These are phyloP conservation scores for Pandemis heparana DNA, from an alignment of 2,888 invertebrate genomes.

Conservation along the genomic window DNA sequence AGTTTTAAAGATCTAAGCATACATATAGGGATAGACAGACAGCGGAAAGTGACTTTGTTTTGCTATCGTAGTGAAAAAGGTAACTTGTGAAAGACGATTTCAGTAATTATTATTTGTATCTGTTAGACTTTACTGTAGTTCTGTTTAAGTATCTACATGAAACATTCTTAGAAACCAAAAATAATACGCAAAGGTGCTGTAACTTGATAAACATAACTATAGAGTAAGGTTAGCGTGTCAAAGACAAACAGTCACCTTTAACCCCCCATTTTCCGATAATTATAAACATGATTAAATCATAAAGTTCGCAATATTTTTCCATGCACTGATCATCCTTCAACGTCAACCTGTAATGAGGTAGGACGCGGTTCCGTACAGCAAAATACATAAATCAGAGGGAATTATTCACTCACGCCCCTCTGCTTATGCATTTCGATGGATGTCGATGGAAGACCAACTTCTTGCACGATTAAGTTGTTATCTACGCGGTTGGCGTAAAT, in stretches of 20 bases:
- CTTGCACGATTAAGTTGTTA: slow-evolving; percentile 44
- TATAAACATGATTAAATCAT: slow-evolving; percentile 65
- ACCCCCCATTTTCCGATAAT: slow-evolving; percentile 20
- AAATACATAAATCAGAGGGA: slow-evolving; percentile 71
- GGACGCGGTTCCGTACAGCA: slow-evolving; percentile 64
- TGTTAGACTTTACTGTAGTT: no score
- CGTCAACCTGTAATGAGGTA: slow-evolving; percentile 78
- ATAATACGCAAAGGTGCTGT: background rate
- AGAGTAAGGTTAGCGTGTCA: background rate
- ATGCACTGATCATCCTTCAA: slow-evolving; percentile 73
- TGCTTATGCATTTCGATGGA: slow-evolving; percentile 61
- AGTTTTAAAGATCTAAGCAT: no score
- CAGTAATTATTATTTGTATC: no score
- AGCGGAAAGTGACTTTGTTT: no score
- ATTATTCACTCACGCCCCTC: slow-evolving; percentile 75
- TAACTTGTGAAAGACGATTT: no score
- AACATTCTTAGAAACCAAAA: background rate
- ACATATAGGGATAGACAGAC: no score
- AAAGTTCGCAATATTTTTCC: slow-evolving; percentile 76
- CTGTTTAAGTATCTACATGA: no score
- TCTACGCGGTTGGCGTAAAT: slow-evolving; percentile 27
- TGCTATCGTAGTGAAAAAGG: no score
- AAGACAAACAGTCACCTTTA: background rate
- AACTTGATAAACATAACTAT: background rate
- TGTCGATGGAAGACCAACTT: slow-evolving; percentile 54